phyloP scores from a whole-genome alignment of 1,140 invertebrate species.

The Physella acuta region DNA sequence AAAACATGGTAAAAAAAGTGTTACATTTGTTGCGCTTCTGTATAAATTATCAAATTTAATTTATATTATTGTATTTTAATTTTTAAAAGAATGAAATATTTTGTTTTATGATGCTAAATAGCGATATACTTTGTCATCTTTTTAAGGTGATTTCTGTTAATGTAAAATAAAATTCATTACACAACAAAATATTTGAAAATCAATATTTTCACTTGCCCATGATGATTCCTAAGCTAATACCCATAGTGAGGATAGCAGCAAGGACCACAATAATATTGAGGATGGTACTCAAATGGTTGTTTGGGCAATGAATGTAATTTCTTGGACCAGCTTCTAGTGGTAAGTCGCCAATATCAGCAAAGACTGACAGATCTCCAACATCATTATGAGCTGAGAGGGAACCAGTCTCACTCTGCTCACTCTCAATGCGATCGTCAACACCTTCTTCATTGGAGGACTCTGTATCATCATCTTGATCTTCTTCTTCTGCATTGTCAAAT shows the following conservation, averaged over 20 bases:
- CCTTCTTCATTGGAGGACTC: constrained; percentile 24
- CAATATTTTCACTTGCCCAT: constrained; percentile 29
- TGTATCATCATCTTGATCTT: constrained; percentile 23
- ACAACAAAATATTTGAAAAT: neutral
- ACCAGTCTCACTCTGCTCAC: constrained; percentile 29
- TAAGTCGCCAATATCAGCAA: constrained; percentile 31
- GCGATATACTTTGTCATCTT: too few relatives aligned
- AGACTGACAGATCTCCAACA: constrained; percentile 19
- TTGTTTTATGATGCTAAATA: too few relatives aligned
- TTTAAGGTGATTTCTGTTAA: too few relatives aligned
- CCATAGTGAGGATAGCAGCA: constrained; percentile 21
- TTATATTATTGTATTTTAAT: neutral
- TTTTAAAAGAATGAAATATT: neutral
- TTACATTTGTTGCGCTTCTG: too few relatives aligned
- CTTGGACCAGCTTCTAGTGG: constrained; percentile 26
- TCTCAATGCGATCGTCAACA: constrained; percentile 27
- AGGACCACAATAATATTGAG: constrained; percentile 26
- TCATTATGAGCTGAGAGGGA: constrained; percentile 20
- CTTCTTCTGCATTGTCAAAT: neutral
- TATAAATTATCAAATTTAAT: too few relatives aligned
- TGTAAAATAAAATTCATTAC: neutral
- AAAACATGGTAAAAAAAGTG: too few relatives aligned
- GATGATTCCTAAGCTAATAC: constrained; percentile 25
- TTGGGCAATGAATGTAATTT: constrained; percentile 26
- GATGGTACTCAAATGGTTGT: constrained; percentile 20